A percentile compares a stretch with the other conserved stretches of the same genome.
phyloP scores from a whole-genome alignment of 2,888 invertebrate species.

The Spodoptera picta region DNA sequence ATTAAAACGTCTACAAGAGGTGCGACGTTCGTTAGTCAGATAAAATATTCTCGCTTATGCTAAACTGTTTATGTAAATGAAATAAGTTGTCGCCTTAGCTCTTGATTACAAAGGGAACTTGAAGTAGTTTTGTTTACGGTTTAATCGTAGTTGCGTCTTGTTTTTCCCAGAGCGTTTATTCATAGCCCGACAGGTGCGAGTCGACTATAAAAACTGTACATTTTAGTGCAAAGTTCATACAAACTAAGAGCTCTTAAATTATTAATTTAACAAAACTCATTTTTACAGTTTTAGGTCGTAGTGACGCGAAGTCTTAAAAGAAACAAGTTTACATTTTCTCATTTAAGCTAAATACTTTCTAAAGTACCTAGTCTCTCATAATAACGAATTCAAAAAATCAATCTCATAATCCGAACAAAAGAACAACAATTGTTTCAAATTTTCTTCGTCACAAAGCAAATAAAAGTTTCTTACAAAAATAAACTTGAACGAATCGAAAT shows the following conservation, averaged over 20 bases:
- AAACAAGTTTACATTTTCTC: too few relatives aligned
- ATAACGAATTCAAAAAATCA: too few relatives aligned
- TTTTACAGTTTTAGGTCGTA: constrained; percentile 10
- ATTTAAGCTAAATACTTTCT: too few relatives aligned
- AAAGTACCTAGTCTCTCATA: too few relatives aligned
- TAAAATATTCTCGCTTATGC: constrained; percentile 74
- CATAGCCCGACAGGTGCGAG: constrained; percentile 65
- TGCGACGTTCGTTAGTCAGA: constrained; percentile 66
- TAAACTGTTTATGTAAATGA: constrained; percentile 83
- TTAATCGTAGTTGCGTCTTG: constrained; percentile 76
- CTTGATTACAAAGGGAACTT: constrained; percentile 83
- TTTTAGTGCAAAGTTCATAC: constrained; percentile 55
- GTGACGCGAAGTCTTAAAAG: background rate
- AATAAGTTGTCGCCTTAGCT: constrained; percentile 81
- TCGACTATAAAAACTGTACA: constrained; percentile 59
- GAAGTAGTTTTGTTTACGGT: constrained; percentile 78
- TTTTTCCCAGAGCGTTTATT: constrained; percentile 66
- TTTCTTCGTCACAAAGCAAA: constrained; percentile 8
- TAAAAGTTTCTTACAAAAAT: constrained; percentile 14
- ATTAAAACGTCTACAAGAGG: constrained; percentile 63
- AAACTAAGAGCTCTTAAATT: constrained; percentile 43
- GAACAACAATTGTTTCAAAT: too few relatives aligned
- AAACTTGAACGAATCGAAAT: constrained; percentile 53
- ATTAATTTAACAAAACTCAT: constrained; percentile 29
- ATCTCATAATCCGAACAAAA: too few relatives aligned